A percentile compares a stretch with the other conserved stretches of the same genome.
phyloP scores from a whole-genome alignment of 2,888 invertebrate species.

The Archaeoteleia sp. region DNA sequence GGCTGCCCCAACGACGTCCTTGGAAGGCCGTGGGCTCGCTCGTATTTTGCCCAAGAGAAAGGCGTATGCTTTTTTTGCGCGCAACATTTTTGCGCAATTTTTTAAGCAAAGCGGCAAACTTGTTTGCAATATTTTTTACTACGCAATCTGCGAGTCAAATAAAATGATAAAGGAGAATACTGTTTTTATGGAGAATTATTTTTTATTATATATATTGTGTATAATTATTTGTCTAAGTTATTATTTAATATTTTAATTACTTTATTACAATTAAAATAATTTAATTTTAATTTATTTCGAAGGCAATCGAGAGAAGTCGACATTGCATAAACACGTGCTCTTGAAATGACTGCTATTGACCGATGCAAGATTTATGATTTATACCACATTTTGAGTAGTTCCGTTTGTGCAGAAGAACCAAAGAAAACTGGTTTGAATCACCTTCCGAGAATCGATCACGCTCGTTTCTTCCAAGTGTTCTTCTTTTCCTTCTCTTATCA shows the following conservation, averaged over 20 bases:
- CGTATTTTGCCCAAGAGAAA: conserved; percentile 5
- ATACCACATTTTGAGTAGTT: conserved; percentile 16
- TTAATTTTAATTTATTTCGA: too few species aligned
- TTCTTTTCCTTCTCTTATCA: not conserved
- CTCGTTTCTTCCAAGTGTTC: not conserved
- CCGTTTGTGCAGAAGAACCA: conserved; percentile 11
- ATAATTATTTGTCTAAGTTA: too few species aligned
- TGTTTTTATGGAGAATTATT: too few species aligned
- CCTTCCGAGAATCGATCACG: not conserved
- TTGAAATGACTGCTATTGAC: conserved; percentile 32
- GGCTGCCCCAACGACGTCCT: conserved; percentile 54
- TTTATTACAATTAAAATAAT: too few species aligned
- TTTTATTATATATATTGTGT: too few species aligned
- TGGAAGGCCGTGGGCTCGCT: conserved; percentile 56
- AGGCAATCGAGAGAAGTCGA: not conserved
- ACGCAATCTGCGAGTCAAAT: too few species aligned
- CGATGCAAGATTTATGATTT: conserved; percentile 23
- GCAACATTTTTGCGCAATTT: too few species aligned
- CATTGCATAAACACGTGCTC: conserved; percentile 18
- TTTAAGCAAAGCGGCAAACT: too few species aligned
- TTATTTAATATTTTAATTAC: too few species aligned
- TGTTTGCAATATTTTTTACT: too few species aligned
- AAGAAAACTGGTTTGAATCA: not conserved
- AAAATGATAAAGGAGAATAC: too few species aligned
- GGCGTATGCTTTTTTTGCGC: not conserved